Percentiles rank a stretch among this genome's conserved stretches.
phyloP scores from a whole-genome alignment of 2,797 vertebrate species.

The Poecilia velifera region DNA sequence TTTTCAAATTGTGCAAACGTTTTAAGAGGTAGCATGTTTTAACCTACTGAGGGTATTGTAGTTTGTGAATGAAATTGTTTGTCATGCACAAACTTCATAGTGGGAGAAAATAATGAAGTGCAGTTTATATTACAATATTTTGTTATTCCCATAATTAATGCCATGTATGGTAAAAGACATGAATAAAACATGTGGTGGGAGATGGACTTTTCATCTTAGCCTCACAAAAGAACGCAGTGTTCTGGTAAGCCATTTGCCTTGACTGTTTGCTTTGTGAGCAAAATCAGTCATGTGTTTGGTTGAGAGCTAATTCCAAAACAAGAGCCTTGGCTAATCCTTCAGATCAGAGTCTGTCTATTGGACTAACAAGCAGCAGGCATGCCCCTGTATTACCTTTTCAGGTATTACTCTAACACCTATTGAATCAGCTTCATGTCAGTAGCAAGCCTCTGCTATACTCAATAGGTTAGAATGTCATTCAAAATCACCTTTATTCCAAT shows the following conservation, averaged over 20 bases:
- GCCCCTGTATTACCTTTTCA: slow-evolving; percentile 49
- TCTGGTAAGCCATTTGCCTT: slow-evolving; percentile 60
- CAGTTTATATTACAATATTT: slow-evolving; percentile 11
- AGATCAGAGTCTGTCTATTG: slow-evolving; percentile 61
- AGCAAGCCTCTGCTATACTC: slow-evolving; percentile 2
- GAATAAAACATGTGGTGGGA: slow-evolving; percentile 62
- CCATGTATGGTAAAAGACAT: slow-evolving; percentile 54
- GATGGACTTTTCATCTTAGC: slow-evolving; percentile 58
- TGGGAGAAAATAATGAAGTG: slow-evolving; percentile 36
- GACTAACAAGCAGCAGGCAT: slow-evolving; percentile 50
- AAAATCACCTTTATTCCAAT: not conserved
- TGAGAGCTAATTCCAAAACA: slow-evolving; percentile 77
- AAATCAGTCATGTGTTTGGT: slow-evolving; percentile 78
- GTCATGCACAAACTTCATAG: slow-evolving; percentile 28
- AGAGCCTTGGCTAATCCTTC: slow-evolving; percentile 71
- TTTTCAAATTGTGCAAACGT: not conserved
- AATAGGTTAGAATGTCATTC: not conserved
- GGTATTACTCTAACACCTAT: slow-evolving; percentile 40
- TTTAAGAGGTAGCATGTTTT: not conserved
- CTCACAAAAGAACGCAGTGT: slow-evolving; percentile 73
- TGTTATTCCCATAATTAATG: slow-evolving; percentile 41
- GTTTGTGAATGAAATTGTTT: slow-evolving; percentile 33
- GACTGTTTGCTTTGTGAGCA: slow-evolving; percentile 76
- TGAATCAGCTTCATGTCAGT: slow-evolving; percentile 31
- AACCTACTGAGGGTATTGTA: not conserved